phyloP scores from a whole-genome alignment of 1,140 invertebrate species.

The Theocolax elegans region DNA sequence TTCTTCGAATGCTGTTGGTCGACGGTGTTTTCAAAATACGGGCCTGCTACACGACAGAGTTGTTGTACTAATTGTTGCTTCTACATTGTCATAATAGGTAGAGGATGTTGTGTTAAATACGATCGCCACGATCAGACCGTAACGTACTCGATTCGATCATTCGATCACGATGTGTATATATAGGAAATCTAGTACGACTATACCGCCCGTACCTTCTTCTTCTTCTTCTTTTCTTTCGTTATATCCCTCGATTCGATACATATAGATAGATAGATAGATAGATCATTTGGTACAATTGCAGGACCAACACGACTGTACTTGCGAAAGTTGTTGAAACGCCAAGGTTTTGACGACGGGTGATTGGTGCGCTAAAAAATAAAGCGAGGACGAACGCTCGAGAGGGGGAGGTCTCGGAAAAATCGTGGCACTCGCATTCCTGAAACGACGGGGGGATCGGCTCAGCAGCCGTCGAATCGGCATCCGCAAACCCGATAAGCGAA shows the following conservation, averaged over 20 bases:
- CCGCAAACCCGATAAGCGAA: constrained; percentile 57
- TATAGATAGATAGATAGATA: no score
- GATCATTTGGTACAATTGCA: no score
- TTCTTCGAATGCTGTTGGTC: constrained; percentile 29
- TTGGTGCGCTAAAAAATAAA: no score
- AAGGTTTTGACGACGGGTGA: no score
- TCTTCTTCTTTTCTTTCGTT: background rate
- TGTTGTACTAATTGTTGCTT: constrained; percentile 41
- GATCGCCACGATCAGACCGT: constrained; percentile 28
- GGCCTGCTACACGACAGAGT: constrained; percentile 24
- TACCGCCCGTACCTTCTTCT: no score
- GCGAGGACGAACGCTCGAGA: no score
- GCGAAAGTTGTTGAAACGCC: no score
- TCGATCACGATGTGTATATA: no score
- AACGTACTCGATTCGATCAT: constrained; percentile 20
- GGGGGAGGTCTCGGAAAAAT: no score
- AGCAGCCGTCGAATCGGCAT: constrained; percentile 31
- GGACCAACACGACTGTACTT: no score
- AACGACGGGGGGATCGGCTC: constrained; percentile 42
- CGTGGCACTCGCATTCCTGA: constrained; percentile 53
- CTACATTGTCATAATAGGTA: constrained; percentile 43
- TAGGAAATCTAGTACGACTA: background rate
- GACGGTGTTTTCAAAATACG: constrained; percentile 39
- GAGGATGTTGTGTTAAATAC: constrained; percentile 40
- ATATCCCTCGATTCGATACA: no score